Percentiles rank a stretch among this genome's conserved stretches.
phyloP scores from a whole-genome alignment of 1,140 invertebrate species.

The Ganaspis sp. region DNA sequence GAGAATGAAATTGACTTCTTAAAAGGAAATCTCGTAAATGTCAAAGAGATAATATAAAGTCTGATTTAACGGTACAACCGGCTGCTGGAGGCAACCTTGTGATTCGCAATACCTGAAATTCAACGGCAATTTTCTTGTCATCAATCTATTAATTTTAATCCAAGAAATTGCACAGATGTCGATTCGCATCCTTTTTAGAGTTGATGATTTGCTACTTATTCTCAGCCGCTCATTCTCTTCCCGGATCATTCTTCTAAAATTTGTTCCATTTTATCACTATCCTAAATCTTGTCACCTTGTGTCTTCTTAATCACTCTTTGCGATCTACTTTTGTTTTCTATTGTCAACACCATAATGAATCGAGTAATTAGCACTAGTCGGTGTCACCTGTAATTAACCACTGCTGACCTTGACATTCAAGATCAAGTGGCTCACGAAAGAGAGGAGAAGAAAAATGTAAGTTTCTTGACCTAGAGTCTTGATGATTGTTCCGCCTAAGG shows the following conservation, averaged over 20 bases:
- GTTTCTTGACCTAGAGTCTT: slow-evolving; percentile 3
- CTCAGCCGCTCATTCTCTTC: neutral
- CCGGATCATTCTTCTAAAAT: slow-evolving; percentile 7
- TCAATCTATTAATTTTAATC: slow-evolving; percentile 8
- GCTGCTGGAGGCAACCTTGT: slow-evolving; percentile 16
- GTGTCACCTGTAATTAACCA: neutral
- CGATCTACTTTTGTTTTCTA: slow-evolving; percentile 4
- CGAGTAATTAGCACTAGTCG: neutral
- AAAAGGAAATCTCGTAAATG: neutral
- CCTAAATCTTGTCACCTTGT: neutral
- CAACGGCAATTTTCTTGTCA: neutral
- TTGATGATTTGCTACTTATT: neutral
- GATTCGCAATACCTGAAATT: slow-evolving; percentile 5
- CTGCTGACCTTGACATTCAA: slow-evolving; percentile 4
- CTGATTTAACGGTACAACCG: slow-evolving; percentile 21
- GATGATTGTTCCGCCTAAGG: neutral
- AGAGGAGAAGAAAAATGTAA: neutral
- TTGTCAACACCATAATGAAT: neutral
- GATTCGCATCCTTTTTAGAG: neutral
- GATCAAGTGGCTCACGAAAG: slow-evolving; percentile 7
- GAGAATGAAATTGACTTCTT: neutral
- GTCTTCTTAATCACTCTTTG: neutral
- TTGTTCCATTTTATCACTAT: neutral
- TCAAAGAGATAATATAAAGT: neutral
- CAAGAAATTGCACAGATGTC: neutral